Evolutionary conservation across 2,113 vertebrate genomes (phyloP).

Genomic region (Hemicordylus capensis): DNA sequence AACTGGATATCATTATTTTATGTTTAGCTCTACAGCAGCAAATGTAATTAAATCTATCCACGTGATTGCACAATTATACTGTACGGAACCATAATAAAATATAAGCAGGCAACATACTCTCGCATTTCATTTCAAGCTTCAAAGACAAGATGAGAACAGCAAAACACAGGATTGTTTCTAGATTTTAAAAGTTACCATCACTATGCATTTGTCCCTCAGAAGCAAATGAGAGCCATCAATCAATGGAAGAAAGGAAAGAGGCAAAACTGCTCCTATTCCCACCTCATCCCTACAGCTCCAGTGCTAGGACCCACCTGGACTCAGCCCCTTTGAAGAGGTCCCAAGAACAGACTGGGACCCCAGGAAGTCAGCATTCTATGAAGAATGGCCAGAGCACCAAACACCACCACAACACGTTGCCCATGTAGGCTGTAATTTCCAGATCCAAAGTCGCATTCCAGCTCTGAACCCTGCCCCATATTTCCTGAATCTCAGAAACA

Average conservation of each 20-base stretch:
- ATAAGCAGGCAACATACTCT: background rate
- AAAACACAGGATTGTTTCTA: slow-evolving; percentile 10
- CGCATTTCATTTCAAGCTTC: slow-evolving; percentile 6
- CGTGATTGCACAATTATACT: background rate
- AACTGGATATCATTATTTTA: background rate
- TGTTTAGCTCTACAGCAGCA: background rate
- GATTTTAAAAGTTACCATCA: background rate
- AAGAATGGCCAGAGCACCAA: too few species aligned
- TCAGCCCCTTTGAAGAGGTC: too few species aligned
- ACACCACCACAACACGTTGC: too few species aligned
- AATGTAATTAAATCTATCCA: background rate
- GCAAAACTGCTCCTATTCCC: background rate
- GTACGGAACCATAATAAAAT: background rate
- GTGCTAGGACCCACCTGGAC: too few species aligned
- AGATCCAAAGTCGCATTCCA: too few species aligned
- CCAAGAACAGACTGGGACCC: too few species aligned
- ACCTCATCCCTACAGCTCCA: too few species aligned
- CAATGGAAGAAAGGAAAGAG: background rate
- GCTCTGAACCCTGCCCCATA: too few species aligned
- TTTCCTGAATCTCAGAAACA: too few species aligned
- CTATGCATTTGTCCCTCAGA: background rate
- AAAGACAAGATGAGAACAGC: background rate
- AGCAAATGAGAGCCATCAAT: background rate
- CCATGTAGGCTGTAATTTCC: too few species aligned
- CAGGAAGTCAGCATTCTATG: too few species aligned